Evolutionary conservation across 2,888 invertebrate species (phyloP), one percentile per base, ranked within the genome.

Genomic region (Glaucopsyche alexis): DNA sequence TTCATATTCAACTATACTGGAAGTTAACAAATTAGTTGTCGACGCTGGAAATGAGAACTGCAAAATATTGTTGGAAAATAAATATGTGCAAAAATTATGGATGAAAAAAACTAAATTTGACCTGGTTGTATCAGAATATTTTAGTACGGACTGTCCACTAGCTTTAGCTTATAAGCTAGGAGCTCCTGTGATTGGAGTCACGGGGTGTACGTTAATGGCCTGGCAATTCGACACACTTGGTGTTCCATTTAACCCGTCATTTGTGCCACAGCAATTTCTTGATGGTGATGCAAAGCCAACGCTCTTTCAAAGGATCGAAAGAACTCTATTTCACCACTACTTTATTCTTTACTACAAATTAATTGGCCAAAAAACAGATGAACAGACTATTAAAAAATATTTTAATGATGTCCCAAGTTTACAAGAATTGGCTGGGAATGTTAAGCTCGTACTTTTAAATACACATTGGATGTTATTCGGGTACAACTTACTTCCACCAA

Each of bases 121-220:
- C 84, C 82, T 96, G 0, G 91, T 96, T 6, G 82, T 97, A 0
- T 87, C 94, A 73, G 96, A 97, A 83, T 94, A 94, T 74, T 96
- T 96, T 81, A 96, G 95, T 78, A 94, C 94, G 52, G 95, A 96
- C 79, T 96, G 96, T 81, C 94, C 94, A 80, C 84, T 96, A 77
- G 95, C 94, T 2, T 83, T 97, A 50, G 95, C 94, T 0, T 89
- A 95, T 79, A 93, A 94, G 78, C 91, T 96, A n/a, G 84, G 93
- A 65, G 94, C 94, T 49, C 95, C 95, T 0, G 90, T 94, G 1
- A 88, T 95, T 0, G 94, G 91, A 0, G 76, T 94, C 1, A 94
- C 94, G 40, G 94, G 94, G 0, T 94, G 94, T 72, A 84, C 89
- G 0, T 79, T 94, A 11, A 91, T 94, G 88, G 94, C 95, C 0